Base-by-base conservation (phyloP, 2,797 vertebrate species). In the Hephaestus fuliginosus region DNA sequence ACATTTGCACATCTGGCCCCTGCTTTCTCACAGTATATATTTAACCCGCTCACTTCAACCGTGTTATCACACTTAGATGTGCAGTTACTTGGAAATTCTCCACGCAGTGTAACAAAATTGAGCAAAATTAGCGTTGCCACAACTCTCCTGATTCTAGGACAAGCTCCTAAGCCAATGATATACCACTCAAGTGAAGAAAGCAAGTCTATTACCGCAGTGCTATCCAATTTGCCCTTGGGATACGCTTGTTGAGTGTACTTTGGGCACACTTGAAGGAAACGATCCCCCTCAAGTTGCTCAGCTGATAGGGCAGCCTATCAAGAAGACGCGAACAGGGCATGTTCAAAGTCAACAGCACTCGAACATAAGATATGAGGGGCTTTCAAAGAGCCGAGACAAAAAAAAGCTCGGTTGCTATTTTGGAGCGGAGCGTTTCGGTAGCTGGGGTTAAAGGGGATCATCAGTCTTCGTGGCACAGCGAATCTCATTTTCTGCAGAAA, bases 311-410 rank as follows among this genome's bases (percentile, higher is more conserved):
- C 11, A 13, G 70, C 82, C 80, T 67, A 79, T 86, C 73, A 69
- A 81, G 86, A 69, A 81, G 86, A 66, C 69, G 61, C 22, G 43
- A 81, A 84, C 76, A 51, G 80, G 83, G 74, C 65, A 73, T 30
- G 81, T 86, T 93, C 83, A 91, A 90, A 92, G 92, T 92, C 92
- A 90, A 92, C 70, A 88, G 89, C 88, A 85, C 89, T 93, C 90
- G 77, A 89, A 88, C 69, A 60, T 22, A 52, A 83, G 88, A 87
- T 83, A 88, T 66, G 74, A 85, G 78, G 75, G 78, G 86, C 72
- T 89, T 90, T 86, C 76, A 84, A 74, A 82, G 66, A 74, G 61
- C 41, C 25, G 51, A 71, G 78, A 85, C 76, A 83, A 89, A 67
- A 33, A 86, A 87, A 53, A 70, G 74, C 82, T 67, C 18, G 63